Conservation (phyloP, 2,113 vertebrate genomes). For the Chaenogobius annularis region DNA sequence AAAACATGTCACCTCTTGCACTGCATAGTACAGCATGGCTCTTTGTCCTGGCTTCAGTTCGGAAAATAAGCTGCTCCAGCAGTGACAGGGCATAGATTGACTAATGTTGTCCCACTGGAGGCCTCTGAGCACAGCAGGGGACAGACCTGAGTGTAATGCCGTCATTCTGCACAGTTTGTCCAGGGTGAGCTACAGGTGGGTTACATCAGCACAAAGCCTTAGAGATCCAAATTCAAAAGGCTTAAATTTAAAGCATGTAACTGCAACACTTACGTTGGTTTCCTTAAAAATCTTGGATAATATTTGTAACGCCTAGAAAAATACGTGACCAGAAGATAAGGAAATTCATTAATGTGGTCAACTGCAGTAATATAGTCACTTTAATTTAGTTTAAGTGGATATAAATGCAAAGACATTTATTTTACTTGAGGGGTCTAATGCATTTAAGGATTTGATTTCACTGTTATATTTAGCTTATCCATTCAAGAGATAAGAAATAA, state of each 20-base stretch:
- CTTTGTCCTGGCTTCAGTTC: conserved; percentile 79
- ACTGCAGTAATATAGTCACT: neutral
- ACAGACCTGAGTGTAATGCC: conserved; percentile 78
- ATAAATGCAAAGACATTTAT: too few species aligned
- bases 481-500: neutral
- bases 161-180: conserved; percentile 75
- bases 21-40: conserved; percentile 76
- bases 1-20: conserved; percentile 77
- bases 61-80: conserved; percentile 77
- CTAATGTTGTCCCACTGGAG: conserved; percentile 67
- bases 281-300: conserved; percentile 76
- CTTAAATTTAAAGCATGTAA: conserved; percentile 9
- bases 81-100: conserved; percentile 70
- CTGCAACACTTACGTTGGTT: conserved; percentile 77
- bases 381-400: neutral
- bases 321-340: neutral
- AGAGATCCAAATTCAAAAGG: conserved; percentile 12
- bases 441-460: neutral
- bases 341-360: neutral
- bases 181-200: conserved; percentile 66
- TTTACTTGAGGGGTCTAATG: neutral
- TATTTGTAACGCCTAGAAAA: conserved; percentile 79
- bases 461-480: neutral
- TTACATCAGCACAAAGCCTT: conserved; percentile 17
- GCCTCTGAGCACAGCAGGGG: conserved; percentile 74